phyloP scores from a whole-genome alignment of 2,113 vertebrate genomes.

The Eonycteris spelaea region DNA sequence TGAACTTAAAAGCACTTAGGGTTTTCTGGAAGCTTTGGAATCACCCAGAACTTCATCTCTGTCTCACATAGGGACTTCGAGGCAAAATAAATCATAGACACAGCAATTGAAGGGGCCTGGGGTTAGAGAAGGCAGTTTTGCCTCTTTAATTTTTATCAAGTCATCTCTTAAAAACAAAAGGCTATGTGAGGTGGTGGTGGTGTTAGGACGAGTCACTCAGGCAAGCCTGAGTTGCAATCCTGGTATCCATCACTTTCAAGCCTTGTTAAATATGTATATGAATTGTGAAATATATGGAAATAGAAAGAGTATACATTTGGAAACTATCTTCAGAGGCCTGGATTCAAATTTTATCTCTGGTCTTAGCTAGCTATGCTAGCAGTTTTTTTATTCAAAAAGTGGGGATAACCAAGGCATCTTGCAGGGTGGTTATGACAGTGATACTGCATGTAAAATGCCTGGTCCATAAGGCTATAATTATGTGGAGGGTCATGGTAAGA shows the following conservation, averaged over 20 bases:
- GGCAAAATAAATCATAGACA: neutral
- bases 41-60: neutral
- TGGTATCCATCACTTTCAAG: neutral
- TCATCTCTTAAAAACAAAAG: neutral
- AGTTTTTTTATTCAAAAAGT: neutral
- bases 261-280: neutral
- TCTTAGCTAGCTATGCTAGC: neutral
- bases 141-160: neutral
- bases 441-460: neutral
- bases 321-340: neutral
- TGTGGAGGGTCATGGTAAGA: neutral
- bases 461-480: neutral
- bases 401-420: neutral
- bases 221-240: neutral
- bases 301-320: constrained; percentile 6
- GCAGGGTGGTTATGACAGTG: neutral
- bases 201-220: neutral
- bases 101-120: neutral
- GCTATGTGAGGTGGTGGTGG: neutral
- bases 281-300: neutral
- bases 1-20: neutral
- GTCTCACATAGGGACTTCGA: neutral
- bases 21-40: neutral
- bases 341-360: neutral
- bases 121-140: neutral